Base-by-base conservation (phyloP, 2,797 vertebrate genomes). In the Harpagifer antarcticus region DNA sequence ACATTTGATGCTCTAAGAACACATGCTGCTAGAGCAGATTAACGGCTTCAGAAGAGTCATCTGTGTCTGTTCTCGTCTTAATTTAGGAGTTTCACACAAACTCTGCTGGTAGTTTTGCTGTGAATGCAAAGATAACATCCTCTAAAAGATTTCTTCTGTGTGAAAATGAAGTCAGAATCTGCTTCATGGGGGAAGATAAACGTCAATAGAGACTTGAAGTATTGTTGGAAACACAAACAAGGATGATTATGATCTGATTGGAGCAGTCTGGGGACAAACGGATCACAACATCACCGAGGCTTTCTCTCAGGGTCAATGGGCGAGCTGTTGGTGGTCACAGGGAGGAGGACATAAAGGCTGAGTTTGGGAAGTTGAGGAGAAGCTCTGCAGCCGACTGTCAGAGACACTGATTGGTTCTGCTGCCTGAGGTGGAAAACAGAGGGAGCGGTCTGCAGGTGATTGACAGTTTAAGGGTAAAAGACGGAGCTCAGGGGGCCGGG, bases 371-470 rank as follows among this genome's bases (percentile, higher is more conserved):
- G 33, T 33, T 33, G 31, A 33, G 31, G 31, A 33, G 31, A 33
- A 7, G 31, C 31, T 33, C 31, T 33, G 31, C n/a, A 14, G 72
- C 45, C 23, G 40, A 72, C 64, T 80, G 83, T 82, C 75, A 61
- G 63, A 72, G 69, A 76, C 76, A 76, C 62, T 84, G 82, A 90
- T 88, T 88, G 81, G 86, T 88, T 88, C 88, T 82, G 53, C 69
- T 61, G 82, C 82, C 74, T 16, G 60, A 79, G 80, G 79, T 72
- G 78, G 66, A 69, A 53, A 74, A 69, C 48, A 0, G 48, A 68
- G 42, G 17, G 3, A 60, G 31, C 15, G 54, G 43, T 66, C 74
- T 11, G 71, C 67, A 54, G 77, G 58, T 79, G 79, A 85, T 53
- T 74, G 83, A 76, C 81, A 69, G 79, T 13, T 72, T 40, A 54